phyloP scores from a whole-genome alignment of 2,797 vertebrate genomes.

The Phrynocephalus vlangalii region DNA sequence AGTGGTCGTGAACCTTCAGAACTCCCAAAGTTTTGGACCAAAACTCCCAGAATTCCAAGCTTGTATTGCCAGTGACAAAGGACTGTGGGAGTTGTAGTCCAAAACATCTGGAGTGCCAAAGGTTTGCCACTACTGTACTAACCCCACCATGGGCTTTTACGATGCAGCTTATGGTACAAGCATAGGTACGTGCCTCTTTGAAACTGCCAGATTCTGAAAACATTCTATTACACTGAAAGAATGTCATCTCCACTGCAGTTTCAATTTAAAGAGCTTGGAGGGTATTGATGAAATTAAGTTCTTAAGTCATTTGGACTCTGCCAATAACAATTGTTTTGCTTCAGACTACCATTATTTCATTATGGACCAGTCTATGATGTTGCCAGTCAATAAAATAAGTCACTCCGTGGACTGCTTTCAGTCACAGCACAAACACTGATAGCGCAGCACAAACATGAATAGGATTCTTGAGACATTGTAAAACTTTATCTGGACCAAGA shows the following conservation, averaged over 20 bases:
- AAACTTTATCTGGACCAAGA: background rate
- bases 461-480: background rate
- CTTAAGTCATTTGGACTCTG: background rate
- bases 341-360: conserved; percentile 2
- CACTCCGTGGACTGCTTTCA: rapidly evolving
- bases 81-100: too few relatives aligned
- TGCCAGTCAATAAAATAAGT: conserved; percentile 18
- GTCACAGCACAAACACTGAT: background rate
- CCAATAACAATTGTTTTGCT: background rate
- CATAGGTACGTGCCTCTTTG: background rate
- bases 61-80: too few relatives aligned
- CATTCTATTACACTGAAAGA: background rate
- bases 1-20: too few relatives aligned
- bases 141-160: background rate
- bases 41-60: too few relatives aligned
- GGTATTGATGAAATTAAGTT: background rate
- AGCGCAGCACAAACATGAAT: background rate
- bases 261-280: background rate
- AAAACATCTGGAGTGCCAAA: too few relatives aligned
- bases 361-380: background rate
- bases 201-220: background rate
- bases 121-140: too few relatives aligned
- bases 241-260: background rate
- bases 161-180: background rate
- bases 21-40: too few relatives aligned